These are phyloP conservation scores for Pterocles orientalis DNA, from an alignment of 2,113 vertebrate species.

Conservation along the genomic window DNA sequence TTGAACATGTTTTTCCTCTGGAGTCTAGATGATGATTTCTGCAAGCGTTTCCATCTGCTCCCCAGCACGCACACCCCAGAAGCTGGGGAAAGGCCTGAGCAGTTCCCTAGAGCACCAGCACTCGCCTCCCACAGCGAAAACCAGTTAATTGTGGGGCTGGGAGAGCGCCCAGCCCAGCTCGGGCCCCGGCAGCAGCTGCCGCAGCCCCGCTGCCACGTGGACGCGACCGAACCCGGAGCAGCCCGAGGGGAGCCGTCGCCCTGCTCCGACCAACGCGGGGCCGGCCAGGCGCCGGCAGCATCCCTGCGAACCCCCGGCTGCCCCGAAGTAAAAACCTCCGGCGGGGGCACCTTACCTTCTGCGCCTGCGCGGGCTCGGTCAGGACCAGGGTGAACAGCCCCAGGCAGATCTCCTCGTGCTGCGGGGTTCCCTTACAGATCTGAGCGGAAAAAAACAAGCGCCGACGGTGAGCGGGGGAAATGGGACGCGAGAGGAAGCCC, in stretches of 20 bases:
- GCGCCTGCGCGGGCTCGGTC: constrained; percentile 86
- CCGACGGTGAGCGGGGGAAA: accelerated
- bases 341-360: constrained; percentile 80
- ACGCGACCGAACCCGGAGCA: accelerated
- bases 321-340: not conserved
- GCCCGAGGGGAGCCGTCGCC: not conserved
- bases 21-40: not conserved
- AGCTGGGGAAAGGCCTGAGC: not conserved
- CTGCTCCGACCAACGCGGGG: not conserved
- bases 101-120: not conserved
- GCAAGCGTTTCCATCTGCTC: not conserved
- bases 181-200: not conserved
- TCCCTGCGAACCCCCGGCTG: no score
- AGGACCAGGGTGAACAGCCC: constrained; percentile 91
- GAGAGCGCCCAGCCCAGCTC: not conserved
- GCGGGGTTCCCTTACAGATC: constrained; percentile 94
- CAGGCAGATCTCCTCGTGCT: constrained; percentile 94
- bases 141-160: not conserved
- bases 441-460: not conserved
- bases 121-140: not conserved
- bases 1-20: not conserved
- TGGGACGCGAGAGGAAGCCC: accelerated
- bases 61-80: not conserved
- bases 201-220: not conserved
- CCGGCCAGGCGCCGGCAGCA: not conserved